Evolutionary conservation across 2,113 vertebrate genomes (phyloP).

Genomic region (Etheostoma cragini): DNA sequence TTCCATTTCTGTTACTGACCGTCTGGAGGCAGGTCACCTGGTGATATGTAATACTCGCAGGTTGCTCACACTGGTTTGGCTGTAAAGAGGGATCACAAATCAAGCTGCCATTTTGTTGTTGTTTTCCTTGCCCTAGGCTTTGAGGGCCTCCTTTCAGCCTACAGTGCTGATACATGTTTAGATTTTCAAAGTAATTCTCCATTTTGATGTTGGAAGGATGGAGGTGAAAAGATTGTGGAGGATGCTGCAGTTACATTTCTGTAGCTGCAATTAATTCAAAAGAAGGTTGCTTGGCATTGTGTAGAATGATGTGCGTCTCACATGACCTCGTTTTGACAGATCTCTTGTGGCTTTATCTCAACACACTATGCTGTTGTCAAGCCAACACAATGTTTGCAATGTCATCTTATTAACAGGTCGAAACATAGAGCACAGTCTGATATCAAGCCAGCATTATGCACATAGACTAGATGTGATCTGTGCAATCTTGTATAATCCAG

Average conservation of each 20-base stretch:
- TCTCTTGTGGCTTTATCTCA: conserved; percentile 2
- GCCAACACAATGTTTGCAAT: background rate
- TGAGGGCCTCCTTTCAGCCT: conserved; percentile 21
- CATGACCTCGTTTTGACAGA: background rate
- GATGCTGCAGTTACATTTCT: background rate
- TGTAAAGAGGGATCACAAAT: conserved; percentile 31
- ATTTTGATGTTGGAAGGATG: background rate
- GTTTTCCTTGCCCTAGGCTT: conserved; percentile 5
- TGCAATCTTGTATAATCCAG: background rate
- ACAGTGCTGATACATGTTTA: background rate
- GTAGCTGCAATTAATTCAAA: background rate
- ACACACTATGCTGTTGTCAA: background rate
- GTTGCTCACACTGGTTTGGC: conserved; percentile 34
- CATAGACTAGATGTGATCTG: background rate
- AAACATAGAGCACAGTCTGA: background rate
- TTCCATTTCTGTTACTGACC: conserved; percentile 37
- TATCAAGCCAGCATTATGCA: background rate
- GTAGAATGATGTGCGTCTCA: background rate
- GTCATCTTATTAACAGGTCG: background rate
- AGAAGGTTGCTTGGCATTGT: too few relatives aligned
- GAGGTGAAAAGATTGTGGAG: background rate
- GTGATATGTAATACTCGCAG: conserved; percentile 23
- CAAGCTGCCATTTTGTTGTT: conserved; percentile 43
- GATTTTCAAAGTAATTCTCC: background rate
- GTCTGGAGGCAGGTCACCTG: conserved; percentile 30